Evolutionary conservation across 2,797 vertebrate genomes (phyloP).

Genomic region (Oryzias sinensis): DNA sequence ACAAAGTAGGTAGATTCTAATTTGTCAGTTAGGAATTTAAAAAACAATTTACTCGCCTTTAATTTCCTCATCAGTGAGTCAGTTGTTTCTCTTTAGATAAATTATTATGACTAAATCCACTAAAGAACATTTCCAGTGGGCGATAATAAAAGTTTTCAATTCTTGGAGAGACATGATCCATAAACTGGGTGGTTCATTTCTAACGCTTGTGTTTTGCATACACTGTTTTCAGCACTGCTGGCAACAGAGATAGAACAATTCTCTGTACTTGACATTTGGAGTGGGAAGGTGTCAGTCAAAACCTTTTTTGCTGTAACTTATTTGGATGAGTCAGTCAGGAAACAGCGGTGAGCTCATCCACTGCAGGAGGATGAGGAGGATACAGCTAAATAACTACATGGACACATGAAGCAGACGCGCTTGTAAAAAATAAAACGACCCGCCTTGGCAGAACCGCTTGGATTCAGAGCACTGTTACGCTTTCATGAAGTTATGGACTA

Average conservation of each 20-base stretch:
- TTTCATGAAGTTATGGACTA: too few species aligned
- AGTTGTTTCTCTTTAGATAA: too few species aligned
- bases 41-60: too few species aligned
- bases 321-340: constrained; percentile 40
- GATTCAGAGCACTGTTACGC: too few species aligned
- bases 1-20: too few species aligned
- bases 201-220: background rate
- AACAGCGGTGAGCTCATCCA: constrained; percentile 35
- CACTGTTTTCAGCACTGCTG: constrained; percentile 22
- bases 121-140: too few species aligned
- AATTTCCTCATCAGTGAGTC: too few species aligned
- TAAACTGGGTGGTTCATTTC: background rate
- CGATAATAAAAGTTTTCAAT: too few species aligned
- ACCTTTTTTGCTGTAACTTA: constrained; percentile 24
- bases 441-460: too few species aligned
- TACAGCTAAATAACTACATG: background rate
- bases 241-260: constrained; percentile 33
- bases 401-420: constrained; percentile 4
- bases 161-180: too few species aligned
- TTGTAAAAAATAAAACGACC: background rate
- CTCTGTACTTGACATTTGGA: constrained; percentile 40
- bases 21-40: too few species aligned
- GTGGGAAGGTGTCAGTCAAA: constrained; percentile 23
- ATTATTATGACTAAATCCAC: too few species aligned
- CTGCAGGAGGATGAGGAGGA: constrained; percentile 7